phyloP scores from a whole-genome alignment of 1,140 invertebrate genomes.

The Popillia japonica region DNA sequence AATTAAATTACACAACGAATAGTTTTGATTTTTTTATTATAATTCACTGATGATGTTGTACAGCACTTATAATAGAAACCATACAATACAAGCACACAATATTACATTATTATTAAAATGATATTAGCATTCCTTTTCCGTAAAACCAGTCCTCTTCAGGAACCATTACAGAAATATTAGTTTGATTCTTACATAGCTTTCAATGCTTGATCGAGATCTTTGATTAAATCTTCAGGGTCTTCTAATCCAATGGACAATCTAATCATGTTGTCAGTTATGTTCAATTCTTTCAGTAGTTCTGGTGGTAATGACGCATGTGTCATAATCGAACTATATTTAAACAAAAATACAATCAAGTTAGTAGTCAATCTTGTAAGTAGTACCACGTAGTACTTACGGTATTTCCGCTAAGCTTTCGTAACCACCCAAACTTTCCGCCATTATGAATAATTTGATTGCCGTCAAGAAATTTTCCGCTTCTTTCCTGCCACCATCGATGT shows the following conservation, averaged over 20 bases:
- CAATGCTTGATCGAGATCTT: slow-evolving; percentile 87
- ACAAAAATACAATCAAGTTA: slow-evolving; percentile 32
- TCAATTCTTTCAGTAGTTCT: slow-evolving; percentile 75
- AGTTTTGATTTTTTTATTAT: too few relatives aligned
- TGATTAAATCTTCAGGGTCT: slow-evolving; percentile 83
- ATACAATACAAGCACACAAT: too few relatives aligned
- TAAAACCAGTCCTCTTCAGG: too few relatives aligned
- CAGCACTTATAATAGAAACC: too few relatives aligned
- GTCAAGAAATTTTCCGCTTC: slow-evolving; percentile 82
- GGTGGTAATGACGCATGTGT: slow-evolving; percentile 82
- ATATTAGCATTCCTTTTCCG: too few relatives aligned
- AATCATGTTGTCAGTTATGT: slow-evolving; percentile 88
- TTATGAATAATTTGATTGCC: slow-evolving; percentile 80
- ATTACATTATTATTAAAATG: too few relatives aligned
- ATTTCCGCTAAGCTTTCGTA: slow-evolving; percentile 91
- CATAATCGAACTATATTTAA: slow-evolving; percentile 71
- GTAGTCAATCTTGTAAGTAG: background rate
- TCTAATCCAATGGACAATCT: slow-evolving; percentile 94
- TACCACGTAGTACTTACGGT: slow-evolving; percentile 71
- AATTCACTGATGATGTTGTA: too few relatives aligned
- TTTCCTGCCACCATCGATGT: slow-evolving; percentile 79
- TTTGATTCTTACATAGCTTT: slow-evolving; percentile 51
- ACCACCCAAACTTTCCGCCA: slow-evolving; percentile 97
- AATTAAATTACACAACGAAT: too few relatives aligned
- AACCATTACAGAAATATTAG: too few relatives aligned